Base-by-base conservation (phyloP, 92 coral and sea anemone genomes). In the Hydrozoanthus gracilis region DNA sequence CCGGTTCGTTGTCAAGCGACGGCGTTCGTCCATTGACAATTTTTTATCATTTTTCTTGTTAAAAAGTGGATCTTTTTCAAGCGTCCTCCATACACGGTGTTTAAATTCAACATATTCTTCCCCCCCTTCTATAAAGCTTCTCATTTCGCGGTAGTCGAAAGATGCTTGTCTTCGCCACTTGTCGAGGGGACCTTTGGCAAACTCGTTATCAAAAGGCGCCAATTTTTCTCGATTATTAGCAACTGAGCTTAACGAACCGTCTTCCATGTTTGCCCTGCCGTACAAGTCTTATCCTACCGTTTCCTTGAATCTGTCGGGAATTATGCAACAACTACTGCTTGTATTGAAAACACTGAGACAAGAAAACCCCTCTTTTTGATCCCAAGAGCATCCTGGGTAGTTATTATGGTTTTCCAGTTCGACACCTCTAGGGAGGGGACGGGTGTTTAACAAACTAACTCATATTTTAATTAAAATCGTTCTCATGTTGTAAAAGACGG, bases 11-110 rank as follows among this genome's bases (percentile, higher is more conserved):
- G 98, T 88, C 77, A 96, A 82, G 50, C 91, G 82, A 64, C 99
- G 87, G 15, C 86, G 79, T 80, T 92, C 98, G 71, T 93, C 98
- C 46, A 95, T 20, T 5, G 95, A 71, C 89, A 93, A 69, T n/a
- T 92, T 91, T 50, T 76, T 71, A 3, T 89, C 91, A 18, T 90
- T 92, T 51, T 55, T 84, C 48, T 90, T 89, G 52, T 91, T 88
- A 83, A 96, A 96, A 49, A 96, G 76, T 10, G 97, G 93, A 56
- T 96, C 99, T 65, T 92, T 93, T 70, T 93, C 97, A 82, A 96
- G 87, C 10, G 88, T 84, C 51, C 83, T 80, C 99, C 99, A 96
- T 16, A 96, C 44, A 4, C 87, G 76, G 44, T 93, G 87, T 76
- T 96, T 95, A 64, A 92, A 89, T 78, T 88, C 87, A 35, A 92